These are phyloP conservation scores for Tetramorium simillimum DNA, from an alignment of 1,140 invertebrate genomes.

Conservation along the genomic window DNA sequence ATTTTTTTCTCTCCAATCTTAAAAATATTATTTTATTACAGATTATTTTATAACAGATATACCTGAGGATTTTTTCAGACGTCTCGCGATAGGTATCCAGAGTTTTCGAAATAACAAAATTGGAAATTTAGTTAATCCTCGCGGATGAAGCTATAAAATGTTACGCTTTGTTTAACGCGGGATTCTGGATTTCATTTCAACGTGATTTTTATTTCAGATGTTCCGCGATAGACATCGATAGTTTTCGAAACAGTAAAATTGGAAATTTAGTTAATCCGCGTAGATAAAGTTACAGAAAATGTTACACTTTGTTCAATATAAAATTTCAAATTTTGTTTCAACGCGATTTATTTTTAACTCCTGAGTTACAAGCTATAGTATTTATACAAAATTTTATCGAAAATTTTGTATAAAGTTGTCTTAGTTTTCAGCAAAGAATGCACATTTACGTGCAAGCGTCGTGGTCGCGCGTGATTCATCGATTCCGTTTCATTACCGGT, in stretches of 20 bases:
- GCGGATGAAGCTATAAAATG: background rate
- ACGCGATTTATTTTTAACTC: background rate
- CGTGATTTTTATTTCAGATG: slow-evolving; percentile 2
- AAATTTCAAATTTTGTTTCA: background rate
- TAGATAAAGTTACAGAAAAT: background rate
- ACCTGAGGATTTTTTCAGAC: background rate
- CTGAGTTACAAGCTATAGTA: background rate
- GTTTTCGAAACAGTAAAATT: background rate
- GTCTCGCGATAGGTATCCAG: background rate
- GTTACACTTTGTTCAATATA: background rate
- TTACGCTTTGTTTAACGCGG: background rate
- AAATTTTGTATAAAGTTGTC: background rate
- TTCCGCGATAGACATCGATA: background rate
- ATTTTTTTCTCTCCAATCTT: background rate
- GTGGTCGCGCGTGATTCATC: background rate
- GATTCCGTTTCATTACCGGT: background rate
- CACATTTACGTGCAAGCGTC: background rate
- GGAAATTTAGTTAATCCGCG: background rate
- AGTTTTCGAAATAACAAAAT: background rate
- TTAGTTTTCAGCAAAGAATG: background rate
- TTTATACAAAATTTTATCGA: background rate
- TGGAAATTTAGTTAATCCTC: background rate
- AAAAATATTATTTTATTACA: background rate
- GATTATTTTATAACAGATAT: background rate
- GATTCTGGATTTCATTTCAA: background rate